Evolutionary conservation across 2,113 vertebrate genomes (phyloP), one percentile per base, ranked within the genome.

Genomic region (Barnardius zonarius): DNA sequence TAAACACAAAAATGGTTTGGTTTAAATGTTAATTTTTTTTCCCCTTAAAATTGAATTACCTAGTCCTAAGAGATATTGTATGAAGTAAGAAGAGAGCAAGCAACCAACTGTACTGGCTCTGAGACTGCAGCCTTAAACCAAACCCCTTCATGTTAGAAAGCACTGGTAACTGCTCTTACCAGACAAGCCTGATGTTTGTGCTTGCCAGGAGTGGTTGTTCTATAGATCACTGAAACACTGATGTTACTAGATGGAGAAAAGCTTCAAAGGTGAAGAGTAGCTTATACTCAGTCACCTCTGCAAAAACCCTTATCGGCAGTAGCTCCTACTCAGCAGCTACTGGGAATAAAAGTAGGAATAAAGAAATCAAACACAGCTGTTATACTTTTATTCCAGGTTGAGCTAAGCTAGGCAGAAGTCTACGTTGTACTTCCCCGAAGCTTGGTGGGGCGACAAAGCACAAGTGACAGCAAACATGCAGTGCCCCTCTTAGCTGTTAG

Each of bases 381-480:
- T 46, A n/a, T 25, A 7, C 13, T 86, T 69, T 18, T 16, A 24
- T 7, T 35, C 54, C 16, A 52, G 69, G 23, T 55, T 28, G 28
- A 64, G 44, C 54, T 43, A 33, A 61, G 31, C 35, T 18, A 20
- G 44, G 64, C 33, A 61, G 75, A 54, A 81, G 11, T 9, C 37
- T 18, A 9, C 25, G 6, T 2, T 3, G 31, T 5, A 24, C 23
- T 66, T 59, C 41, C 27, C 41, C 2, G 1, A 33, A 17, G 18
- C 13, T 11, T 5, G 22, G 17, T 2, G 39, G 52, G 69, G 64
- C 1, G 17, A 68, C 24, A 18, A 54, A 51, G 67, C 13, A 14
- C 3, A 0, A 7, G 30, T 23, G 33, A 24, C 37, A 11, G 16
- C 4, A 6, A 46, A 0, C n/a, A 15, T 7, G 20, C 46, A 4